These are phyloP conservation scores for Thyatira batis DNA, from an alignment of 2,888 invertebrate genomes.

Conservation along the genomic window DNA sequence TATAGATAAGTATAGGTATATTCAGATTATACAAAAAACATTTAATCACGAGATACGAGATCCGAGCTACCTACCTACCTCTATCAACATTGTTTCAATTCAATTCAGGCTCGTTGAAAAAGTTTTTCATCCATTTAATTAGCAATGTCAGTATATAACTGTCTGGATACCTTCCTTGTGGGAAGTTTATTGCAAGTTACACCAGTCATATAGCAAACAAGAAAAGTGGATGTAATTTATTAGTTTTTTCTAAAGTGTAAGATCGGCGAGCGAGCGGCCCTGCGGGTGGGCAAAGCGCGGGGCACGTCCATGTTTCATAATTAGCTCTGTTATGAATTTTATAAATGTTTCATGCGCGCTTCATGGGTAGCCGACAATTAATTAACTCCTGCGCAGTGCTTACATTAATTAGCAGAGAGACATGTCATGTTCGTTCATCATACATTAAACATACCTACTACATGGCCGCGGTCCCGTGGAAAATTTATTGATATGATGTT, in stretches of 20 bases:
- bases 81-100: background rate
- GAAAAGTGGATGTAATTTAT: slow-evolving; percentile 49
- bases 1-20: no score
- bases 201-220: slow-evolving; percentile 52
- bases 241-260: slow-evolving; percentile 55
- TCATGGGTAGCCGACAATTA: slow-evolving; percentile 73
- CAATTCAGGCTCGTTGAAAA: background rate
- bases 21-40: no score
- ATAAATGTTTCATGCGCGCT: slow-evolving; percentile 78
- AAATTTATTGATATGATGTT: slow-evolving; percentile 58
- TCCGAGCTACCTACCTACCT: no score
- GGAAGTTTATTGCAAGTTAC: slow-evolving; percentile 36
- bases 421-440: slow-evolving; percentile 67
- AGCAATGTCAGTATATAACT: slow-evolving; percentile 12
- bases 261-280: slow-evolving; percentile 47
- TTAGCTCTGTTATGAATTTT: slow-evolving; percentile 79
- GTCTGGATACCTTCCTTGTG: slow-evolving; percentile 34
- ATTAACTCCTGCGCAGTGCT: slow-evolving; percentile 74
- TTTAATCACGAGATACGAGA: background rate
- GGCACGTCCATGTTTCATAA: slow-evolving; percentile 69
- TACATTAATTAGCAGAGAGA: slow-evolving; percentile 73
- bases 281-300: slow-evolving; percentile 70
- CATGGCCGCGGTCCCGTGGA: slow-evolving; percentile 41
- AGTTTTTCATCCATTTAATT: background rate
- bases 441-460: slow-evolving; percentile 59